These are phyloP conservation scores for Strigamia crassipes DNA, from an alignment of 2,888 invertebrate genomes.

Conservation along the genomic window DNA sequence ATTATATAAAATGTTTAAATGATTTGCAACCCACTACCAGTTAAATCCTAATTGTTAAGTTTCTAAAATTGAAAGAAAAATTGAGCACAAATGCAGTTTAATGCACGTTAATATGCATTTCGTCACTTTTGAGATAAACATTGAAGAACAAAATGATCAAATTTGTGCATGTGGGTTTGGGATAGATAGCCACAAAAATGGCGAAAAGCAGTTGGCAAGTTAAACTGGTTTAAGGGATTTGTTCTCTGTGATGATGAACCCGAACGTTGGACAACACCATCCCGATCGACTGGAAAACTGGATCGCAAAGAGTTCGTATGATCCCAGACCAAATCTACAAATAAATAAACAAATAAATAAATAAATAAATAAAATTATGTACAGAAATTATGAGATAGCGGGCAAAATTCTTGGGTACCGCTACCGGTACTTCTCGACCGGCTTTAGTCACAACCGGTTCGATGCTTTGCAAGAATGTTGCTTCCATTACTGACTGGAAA, in stretches of 20 bases:
- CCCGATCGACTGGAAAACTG: conserved; percentile 53
- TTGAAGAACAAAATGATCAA: background rate
- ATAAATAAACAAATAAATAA: conserved; percentile 45
- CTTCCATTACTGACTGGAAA: too few relatives aligned
- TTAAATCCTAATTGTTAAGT: conserved; percentile 1
- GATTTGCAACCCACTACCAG: conserved; percentile 2
- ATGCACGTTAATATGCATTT: background rate
- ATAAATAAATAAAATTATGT: too few relatives aligned
- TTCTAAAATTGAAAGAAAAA: background rate
- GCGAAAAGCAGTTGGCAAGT: background rate
- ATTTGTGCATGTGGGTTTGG: background rate
- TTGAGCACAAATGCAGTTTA: background rate
- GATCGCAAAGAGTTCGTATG: conserved; percentile 53
- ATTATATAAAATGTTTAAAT: conserved; percentile 3
- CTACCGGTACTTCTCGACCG: too few relatives aligned
- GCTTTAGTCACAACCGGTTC: too few relatives aligned
- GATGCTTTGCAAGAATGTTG: too few relatives aligned
- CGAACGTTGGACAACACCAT: conserved; percentile 50
- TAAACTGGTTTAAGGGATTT: background rate
- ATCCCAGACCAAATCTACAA: conserved; percentile 53
- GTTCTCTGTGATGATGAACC: conserved; percentile 43
- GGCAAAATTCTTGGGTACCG: too few relatives aligned
- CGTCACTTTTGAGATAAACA: background rate
- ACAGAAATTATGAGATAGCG: too few relatives aligned
- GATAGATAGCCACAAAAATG: background rate